These are phyloP conservation scores for Torymus auratus DNA, from an alignment of 2,888 invertebrate genomes.

Conservation along the genomic window DNA sequence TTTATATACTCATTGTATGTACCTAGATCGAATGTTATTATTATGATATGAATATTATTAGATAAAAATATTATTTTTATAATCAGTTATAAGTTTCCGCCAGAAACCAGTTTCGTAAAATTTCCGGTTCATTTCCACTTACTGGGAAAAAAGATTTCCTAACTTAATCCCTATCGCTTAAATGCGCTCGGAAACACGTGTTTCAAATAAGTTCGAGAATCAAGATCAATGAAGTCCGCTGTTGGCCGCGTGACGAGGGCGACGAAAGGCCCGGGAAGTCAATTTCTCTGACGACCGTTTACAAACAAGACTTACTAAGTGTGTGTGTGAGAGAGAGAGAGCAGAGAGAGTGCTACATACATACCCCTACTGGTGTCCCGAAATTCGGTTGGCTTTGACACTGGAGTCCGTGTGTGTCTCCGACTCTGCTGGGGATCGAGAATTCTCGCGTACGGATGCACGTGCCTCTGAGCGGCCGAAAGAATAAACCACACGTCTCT, in stretches of 20 bases:
- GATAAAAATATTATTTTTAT: too few species aligned
- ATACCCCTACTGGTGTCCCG: neutral
- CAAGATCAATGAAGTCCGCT: conserved; percentile 26
- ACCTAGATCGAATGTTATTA: too few species aligned
- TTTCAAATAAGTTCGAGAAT: neutral
- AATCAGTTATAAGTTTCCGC: too few species aligned
- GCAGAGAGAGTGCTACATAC: neutral
- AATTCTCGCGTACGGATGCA: neutral
- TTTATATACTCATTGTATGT: too few species aligned
- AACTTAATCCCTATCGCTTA: too few species aligned
- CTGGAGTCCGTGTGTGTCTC: conserved; percentile 1
- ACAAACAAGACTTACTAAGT: conserved; percentile 40
- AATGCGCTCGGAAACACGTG: too few species aligned
- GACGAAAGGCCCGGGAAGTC: conserved; percentile 18
- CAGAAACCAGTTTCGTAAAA: too few species aligned
- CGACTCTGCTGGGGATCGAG: conserved; percentile 50
- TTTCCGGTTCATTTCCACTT: too few species aligned
- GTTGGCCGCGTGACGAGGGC: neutral
- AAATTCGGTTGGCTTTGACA: conserved; percentile 38
- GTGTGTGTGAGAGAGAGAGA: neutral
- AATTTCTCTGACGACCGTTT: conserved; percentile 5
- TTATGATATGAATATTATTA: too few species aligned
- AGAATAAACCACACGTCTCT: conserved; percentile 32
- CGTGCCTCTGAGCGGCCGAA: neutral
- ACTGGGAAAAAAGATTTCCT: too few species aligned